Evolutionary conservation across 2,113 vertebrate genomes (phyloP), one percentile per base, ranked within the genome.

Genomic region (Nasalis larvatus): DNA sequence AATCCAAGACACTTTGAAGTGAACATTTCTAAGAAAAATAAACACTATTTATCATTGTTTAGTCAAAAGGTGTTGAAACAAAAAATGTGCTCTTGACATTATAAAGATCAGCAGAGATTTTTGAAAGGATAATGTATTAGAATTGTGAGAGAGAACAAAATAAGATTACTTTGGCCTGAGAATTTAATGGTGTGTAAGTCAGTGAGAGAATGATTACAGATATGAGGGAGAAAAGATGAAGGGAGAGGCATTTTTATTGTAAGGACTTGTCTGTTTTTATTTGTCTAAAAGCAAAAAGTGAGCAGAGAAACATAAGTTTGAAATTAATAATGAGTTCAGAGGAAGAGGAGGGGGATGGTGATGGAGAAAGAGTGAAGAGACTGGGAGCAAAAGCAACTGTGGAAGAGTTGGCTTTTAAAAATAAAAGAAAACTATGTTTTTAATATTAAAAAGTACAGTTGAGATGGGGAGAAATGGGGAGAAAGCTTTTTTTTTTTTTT

Each of bases 171-270:
- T 27, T 23, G 20, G 8, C 8, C 30, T 40, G 25, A 88, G 8
- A 40, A n/a, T 1, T 37, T 35, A 82, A 60, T 40, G 16, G 32
- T 32, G 4, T 27, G 13, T 52, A 32, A 74, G 23, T 76, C 17
- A 37, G 2, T 1, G 12, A 25, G 4, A 68, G 30, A 66, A 49
- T 27, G 21, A 35, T 35, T 8, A 16, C 1, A 7, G 30, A 12
- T 8, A 56, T 1, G 0, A 25, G 3, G 3, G 1, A 40, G 10
- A 1, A 37, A 47, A 40, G 10, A 23, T 18, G 13, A 35, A 58
- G 7, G 27, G 16, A 68, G 49, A 56, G 6, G 4, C 35, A 77
- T 77, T 58, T 89, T 66, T 71, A 35, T 14, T 74, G 8, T 47
- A 37, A 58, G 49, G 32, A 32, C 0, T 1, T 63, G 4, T 2